phyloP scores from a whole-genome alignment of 2,888 invertebrate species.

The Rhingia campestris region DNA sequence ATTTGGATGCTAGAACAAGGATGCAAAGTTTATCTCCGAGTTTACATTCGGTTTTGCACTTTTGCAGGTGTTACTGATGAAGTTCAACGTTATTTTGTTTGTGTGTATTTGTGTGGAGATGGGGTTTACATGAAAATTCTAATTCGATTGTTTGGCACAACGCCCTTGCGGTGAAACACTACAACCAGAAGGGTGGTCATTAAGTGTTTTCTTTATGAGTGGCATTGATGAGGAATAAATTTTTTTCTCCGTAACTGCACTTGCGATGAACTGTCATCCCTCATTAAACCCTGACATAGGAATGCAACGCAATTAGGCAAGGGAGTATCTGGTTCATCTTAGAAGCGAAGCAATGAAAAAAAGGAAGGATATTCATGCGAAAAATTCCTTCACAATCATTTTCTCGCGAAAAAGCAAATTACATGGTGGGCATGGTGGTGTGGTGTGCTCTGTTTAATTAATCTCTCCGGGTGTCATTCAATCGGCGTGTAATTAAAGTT shows the following conservation, averaged over 20 bases:
- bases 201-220: slow-evolving; percentile 58
- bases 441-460: slow-evolving; percentile 74
- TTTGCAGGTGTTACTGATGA: slow-evolving; percentile 73
- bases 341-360: slow-evolving; percentile 9
- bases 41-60: slow-evolving; percentile 71
- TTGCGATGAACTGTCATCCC: slow-evolving; percentile 52
- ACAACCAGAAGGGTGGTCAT: slow-evolving; percentile 10
- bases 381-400: slow-evolving; percentile 62
- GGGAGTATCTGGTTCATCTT: slow-evolving; percentile 39
- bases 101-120: slow-evolving; percentile 5
- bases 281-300: slow-evolving; percentile 52
- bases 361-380: slow-evolving; percentile 18
- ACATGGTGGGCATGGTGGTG: slow-evolving; percentile 28
- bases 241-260: slow-evolving; percentile 38
- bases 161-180: slow-evolving; percentile 12
- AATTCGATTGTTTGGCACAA: slow-evolving; percentile 54
- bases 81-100: slow-evolving; percentile 59
- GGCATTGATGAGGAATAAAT: slow-evolving; percentile 63
- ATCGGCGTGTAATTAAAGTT: slow-evolving; percentile 78
- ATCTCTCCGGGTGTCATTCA: slow-evolving; percentile 75
- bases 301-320: slow-evolving; percentile 66
- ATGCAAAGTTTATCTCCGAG: slow-evolving; percentile 68
- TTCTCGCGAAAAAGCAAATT: slow-evolving; percentile 44
- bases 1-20: slow-evolving; percentile 37
- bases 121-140: slow-evolving; percentile 54